Percentiles rank a stretch among this genome's conserved stretches.
Evolutionary conservation across 2,797 vertebrate species (phyloP).

Genomic region (Pelochelys cantorii): DNA sequence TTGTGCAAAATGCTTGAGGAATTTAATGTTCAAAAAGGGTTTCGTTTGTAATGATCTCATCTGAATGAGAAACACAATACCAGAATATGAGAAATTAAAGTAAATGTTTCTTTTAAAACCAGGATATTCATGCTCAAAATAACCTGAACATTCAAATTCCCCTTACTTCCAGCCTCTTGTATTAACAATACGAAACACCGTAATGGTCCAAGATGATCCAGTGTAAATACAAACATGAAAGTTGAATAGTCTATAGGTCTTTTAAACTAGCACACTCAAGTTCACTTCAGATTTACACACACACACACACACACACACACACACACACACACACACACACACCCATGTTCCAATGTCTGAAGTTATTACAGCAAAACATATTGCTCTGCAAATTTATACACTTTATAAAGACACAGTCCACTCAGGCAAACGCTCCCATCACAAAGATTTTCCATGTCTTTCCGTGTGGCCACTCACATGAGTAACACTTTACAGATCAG

Average conservation of each 20-base stretch:
- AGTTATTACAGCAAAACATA: background rate
- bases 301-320: background rate
- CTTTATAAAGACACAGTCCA: background rate
- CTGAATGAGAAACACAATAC: background rate
- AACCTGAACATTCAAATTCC: background rate
- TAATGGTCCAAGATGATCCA: background rate
- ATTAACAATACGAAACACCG: slow-evolving; percentile 5
- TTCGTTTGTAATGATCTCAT: background rate
- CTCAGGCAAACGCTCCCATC: background rate
- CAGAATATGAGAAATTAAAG: background rate
- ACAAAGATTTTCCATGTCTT: background rate
- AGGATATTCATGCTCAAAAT: background rate
- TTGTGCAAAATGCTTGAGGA: background rate
- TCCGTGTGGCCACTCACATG: background rate
- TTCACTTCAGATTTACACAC: background rate
- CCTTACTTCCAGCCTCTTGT: background rate
- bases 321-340: background rate
- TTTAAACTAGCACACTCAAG: slow-evolving; percentile 16
- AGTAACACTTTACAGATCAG: background rate
- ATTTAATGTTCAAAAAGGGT: background rate
- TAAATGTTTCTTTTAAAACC: background rate
- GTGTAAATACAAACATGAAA: too few species aligned
- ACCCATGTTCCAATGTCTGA: background rate
- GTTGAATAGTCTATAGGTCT: background rate
- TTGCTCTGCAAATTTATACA: background rate